These are phyloP conservation scores for Ictidomys tridecemlineatus DNA, from an alignment of 2,113 vertebrate species.

Conservation along the genomic window DNA sequence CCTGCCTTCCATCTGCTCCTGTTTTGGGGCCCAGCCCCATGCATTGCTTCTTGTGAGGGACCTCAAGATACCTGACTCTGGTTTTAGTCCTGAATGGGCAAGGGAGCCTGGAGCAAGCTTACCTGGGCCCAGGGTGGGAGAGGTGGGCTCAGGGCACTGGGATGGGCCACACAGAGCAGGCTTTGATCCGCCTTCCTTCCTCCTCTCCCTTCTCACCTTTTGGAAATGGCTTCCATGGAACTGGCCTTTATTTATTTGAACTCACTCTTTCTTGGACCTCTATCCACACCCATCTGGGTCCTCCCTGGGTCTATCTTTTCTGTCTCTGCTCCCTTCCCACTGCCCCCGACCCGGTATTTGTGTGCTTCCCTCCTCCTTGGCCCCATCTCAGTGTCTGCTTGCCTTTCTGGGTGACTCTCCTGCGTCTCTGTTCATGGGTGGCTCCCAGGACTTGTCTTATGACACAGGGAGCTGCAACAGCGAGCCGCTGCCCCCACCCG, in stretches of 20 bases:
- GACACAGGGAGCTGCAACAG: conserved; percentile 87
- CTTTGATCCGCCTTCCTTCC: conserved; percentile 45
- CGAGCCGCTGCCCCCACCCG: conserved; percentile 76
- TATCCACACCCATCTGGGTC: not conserved
- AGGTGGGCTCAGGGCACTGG: not conserved
- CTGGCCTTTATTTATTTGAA: not conserved
- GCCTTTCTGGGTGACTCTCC: conserved; percentile 67
- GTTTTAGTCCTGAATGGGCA: not conserved
- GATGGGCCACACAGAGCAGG: not conserved
- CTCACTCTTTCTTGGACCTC: not conserved
- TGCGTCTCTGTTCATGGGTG: not conserved
- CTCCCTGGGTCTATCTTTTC: not conserved
- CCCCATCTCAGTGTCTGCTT: not conserved
- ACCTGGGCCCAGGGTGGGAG: not conserved
- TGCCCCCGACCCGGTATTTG: not conserved
- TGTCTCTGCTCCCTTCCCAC: no score
- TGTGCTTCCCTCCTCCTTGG: not conserved
- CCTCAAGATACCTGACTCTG: not conserved
- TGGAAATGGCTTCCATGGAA: not conserved
- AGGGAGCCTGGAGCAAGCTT: not conserved
- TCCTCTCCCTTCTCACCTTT: not conserved
- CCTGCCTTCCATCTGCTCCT: conserved; percentile 54
- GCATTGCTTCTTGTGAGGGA: not conserved
- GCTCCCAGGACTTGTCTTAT: conserved; percentile 84
- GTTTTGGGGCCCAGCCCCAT: not conserved